Evolutionary conservation across 2,888 invertebrate genomes (phyloP), one percentile per base, ranked within the genome.

Genomic region (Cantharis lateralis): DNA sequence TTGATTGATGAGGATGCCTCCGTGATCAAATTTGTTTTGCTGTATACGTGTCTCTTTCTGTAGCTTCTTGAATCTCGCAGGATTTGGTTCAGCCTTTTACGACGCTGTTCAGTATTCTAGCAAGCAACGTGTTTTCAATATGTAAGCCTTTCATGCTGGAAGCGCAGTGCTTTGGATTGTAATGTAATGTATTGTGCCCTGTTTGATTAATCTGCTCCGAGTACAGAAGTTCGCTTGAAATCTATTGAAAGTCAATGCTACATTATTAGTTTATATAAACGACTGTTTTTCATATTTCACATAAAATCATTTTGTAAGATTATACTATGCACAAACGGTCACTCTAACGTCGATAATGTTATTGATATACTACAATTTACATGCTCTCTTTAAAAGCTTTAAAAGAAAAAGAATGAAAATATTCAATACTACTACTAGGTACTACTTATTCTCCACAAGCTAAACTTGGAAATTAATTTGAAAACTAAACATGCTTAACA

Each of bases 11-110:
- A 86, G 83, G 87, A 87, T 86, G 87, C 87, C 87, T 86, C 86
- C 86, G 85, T 87, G 87, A 88, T 88, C 87, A 87, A 88, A 88
- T 88, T 88, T 88, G 87, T 87, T 88, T 88, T 87, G 85, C 86
- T 84, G 84, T 87, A 84, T 87, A 86, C 85, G 86, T 87, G 86
- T 86, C 85, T 85, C 85, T 84, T 84, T 85, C 83, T 82, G 82
- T 81, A 83, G 81, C 82, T 81, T 77, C 80, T 81, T 79, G 80
- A 80, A 78, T 82, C 83, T 83, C 83, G 78, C 69, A 80, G 82
- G 83, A 82, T 82, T 83, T 82, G 81, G 80, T 80, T 81, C 77
- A 78, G 81, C 81, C 79, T 81, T 83, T 83, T 83, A 83, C 81
- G 83, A 81, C 79, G 80, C 81, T 81, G 78, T 79, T 83, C 83